phyloP scores from a whole-genome alignment of 2,113 vertebrate genomes.

The Thamnophis sirtalis region DNA sequence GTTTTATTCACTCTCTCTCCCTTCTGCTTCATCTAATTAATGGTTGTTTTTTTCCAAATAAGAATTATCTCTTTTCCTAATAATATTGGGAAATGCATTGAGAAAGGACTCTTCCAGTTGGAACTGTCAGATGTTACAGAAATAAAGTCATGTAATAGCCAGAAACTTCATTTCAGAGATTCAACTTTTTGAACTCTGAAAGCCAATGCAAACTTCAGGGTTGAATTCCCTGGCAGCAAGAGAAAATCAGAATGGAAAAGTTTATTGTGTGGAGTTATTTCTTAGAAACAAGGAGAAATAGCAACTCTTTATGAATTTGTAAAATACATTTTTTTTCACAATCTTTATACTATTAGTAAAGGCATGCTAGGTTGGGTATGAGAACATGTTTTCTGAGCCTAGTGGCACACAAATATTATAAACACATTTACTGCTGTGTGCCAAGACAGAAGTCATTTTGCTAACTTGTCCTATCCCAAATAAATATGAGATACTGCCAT shows the following conservation, averaged over 20 bases:
- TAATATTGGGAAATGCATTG: background rate
- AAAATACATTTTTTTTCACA: background rate
- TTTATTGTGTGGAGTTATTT: background rate
- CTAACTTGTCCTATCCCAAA: background rate
- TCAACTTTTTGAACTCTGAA: background rate
- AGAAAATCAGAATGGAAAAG: background rate
- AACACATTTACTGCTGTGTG: background rate
- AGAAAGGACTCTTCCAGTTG: background rate
- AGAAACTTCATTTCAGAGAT: accelerated
- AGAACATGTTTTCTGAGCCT: background rate
- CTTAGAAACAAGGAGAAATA: accelerated
- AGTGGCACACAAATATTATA: background rate
- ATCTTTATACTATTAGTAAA: background rate
- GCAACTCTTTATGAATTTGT: background rate
- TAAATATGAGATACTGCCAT: background rate
- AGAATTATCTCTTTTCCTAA: background rate
- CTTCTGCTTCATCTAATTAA: background rate
- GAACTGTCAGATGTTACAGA: background rate
- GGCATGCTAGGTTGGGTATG: background rate
- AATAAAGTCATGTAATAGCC: background rate
- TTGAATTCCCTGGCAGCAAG: background rate
- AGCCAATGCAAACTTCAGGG: background rate
- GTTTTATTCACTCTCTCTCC: background rate
- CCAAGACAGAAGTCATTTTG: background rate
- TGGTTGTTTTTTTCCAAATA: background rate